Base-by-base conservation (phyloP, 2,888 invertebrate species). In the Hemistola chrysoprasaria region DNA sequence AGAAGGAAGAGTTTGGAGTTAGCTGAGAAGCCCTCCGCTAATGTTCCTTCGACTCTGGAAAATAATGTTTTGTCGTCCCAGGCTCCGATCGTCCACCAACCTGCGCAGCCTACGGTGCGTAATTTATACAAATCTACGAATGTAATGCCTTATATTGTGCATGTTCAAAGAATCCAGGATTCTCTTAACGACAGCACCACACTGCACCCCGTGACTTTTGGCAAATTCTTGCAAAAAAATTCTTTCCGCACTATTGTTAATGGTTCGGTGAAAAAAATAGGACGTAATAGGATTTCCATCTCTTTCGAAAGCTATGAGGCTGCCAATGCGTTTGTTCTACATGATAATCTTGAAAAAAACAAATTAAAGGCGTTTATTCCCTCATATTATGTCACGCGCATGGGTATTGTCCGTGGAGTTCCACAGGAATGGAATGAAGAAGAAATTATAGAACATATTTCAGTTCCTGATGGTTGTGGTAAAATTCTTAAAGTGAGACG, bases 401-500 rank as follows among this genome's bases (percentile, higher is more conserved):
- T 21, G 21, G 30, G 30, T 1, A 8, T 30, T 3, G 22, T 30
- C 8, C 7, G 30, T 21, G 6, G 22, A 2, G 32, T 39, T 2
- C 39, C 39, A 0, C 16, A 21, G 0, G 37, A 38, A 2, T 6
- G 30, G 10, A 16, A 24, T 1, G 21, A 30, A 25, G 29, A 30
- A 1, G 39, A 39, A 27, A 22, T 39, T 7, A 32, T 23, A 0
- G 8, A 32, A 3, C 4, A 26, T 6, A 8, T 32, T 0, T n/a
- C 22, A 3, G n/a, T 28, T 1, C 39, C 39, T 16, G 1, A 1
- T 6, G 20, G 24, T 6, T 40, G 40, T 22, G 40, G 33, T 1
- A 23, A 10, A 8, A 20, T 40, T 1, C n/a, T 40, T 1, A 40
- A 40, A 28, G 40, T 28, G 0, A 27, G 40, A 3, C n/a, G 33